Conservation (phyloP, 2,888 invertebrate genomes). For the Mesorhabditis spiculigera region DNA sequence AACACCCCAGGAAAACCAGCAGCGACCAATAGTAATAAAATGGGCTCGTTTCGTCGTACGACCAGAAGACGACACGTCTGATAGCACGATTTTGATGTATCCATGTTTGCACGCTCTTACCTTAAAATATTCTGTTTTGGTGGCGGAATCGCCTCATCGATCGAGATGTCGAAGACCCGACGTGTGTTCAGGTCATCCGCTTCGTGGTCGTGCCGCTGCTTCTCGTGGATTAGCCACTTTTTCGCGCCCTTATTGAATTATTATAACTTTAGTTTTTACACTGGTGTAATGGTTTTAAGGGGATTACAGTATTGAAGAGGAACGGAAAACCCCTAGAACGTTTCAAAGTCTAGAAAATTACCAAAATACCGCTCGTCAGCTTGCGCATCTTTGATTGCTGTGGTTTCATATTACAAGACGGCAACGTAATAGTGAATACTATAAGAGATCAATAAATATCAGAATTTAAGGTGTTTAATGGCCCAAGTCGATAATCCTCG, state of each 20-base stretch:
- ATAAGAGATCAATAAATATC: too few relatives aligned
- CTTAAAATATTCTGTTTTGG: neutral
- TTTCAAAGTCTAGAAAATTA: neutral
- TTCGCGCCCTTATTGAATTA: neutral
- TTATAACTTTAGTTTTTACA: neutral
- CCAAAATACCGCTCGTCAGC: neutral
- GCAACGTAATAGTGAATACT: too few relatives aligned
- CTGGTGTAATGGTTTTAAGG: too few relatives aligned
- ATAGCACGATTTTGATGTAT: constrained; percentile 4
- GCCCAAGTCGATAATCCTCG: too few relatives aligned
- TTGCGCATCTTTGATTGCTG: neutral
- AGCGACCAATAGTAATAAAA: constrained; percentile 66
- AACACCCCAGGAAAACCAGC: constrained; percentile 78
- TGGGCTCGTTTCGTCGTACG: constrained; percentile 36
- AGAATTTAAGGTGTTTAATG: too few relatives aligned
- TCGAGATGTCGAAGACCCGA: neutral
- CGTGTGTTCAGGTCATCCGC: constrained; percentile 1
- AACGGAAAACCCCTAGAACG: too few relatives aligned
- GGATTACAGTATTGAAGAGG: too few relatives aligned
- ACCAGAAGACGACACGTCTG: constrained; percentile 22
- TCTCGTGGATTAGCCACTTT: neutral
- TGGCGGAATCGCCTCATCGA: constrained; percentile 2
- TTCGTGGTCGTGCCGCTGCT: constrained; percentile 5
- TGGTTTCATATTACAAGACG: too few relatives aligned
- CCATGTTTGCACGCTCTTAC: neutral